Evolutionary conservation across 2,113 vertebrate species (phyloP), one percentile per base, ranked within the genome.

Genomic region (Lophochroa leadbeateri): DNA sequence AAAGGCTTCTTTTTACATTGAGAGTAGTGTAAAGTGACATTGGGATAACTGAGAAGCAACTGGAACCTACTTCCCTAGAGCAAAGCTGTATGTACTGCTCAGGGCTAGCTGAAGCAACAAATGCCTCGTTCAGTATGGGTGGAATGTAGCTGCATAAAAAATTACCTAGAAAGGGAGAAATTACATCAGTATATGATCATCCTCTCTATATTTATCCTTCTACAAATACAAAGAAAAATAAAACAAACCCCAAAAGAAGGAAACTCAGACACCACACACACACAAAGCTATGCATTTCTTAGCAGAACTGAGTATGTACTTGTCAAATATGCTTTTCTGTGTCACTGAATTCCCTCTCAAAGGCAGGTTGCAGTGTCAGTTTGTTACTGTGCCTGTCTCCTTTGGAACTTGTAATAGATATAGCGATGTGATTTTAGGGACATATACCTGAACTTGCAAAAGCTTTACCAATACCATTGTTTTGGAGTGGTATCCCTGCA

Each of bases 301-400:
- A 76, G 81, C 67, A 94, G 89, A 82, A 13, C 78, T 91, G 37
- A 1, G 52, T 19, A 21, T 84, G 89, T 82, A 60, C 81, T 87
- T 96, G 93, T 94, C 78, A 89, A 61, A 95, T 24, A 13, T 6
- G 70, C 58, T 97, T 91, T 92, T 92, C 87, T 93, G 75, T 94
- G 91, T 85, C 89, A 82, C 84, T 91, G 93, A 33, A 71, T 85
- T 82, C 76, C 74, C 39, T 69, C 12, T 12, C 57, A 43, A 61
- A 92, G 78, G 43, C 67, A 85, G 52, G 61, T 28, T 87, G 70
- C 33, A 44, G 13, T 82, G 90, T 85, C 82, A 86, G 33, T 29
- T 72, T 91, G 74, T 69, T 43, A 11, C 61, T 52, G 74, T 1
- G 9, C 61, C 55, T 87, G 87, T 85, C 89, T 96, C 52, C 70